A percentile compares a stretch with the other conserved stretches of the same genome.
Evolutionary conservation across 2,797 vertebrate species (phyloP).

Genomic region (Gila robusta): DNA sequence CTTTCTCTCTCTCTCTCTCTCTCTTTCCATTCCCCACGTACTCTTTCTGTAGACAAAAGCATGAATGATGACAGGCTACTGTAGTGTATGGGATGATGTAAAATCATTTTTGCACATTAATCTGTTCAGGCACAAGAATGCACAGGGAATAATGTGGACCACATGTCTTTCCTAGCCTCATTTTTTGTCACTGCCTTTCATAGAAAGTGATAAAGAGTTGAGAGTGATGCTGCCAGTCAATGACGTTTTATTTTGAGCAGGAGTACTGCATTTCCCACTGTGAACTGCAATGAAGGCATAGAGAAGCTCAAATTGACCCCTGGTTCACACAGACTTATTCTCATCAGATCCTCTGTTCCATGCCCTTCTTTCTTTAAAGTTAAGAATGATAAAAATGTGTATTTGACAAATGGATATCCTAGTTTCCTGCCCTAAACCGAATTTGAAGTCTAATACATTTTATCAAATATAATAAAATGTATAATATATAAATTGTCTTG

Average conservation of each 20-base stretch:
- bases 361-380: neutral
- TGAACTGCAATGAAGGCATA: conserved; percentile 51
- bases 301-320: conserved; percentile 51
- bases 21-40: conserved; percentile 49
- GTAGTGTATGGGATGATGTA: conserved; percentile 35
- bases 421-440: neutral
- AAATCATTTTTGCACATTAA: conserved; percentile 39
- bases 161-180: conserved; percentile 38
- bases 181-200: conserved; percentile 16
- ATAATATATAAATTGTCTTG: neutral
- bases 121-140: conserved; percentile 36
- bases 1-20: conserved; percentile 51
- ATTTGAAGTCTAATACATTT: neutral
- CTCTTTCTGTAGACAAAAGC: conserved; percentile 38
- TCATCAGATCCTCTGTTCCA: conserved; percentile 23
- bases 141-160: conserved; percentile 37
- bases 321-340: conserved; percentile 56
- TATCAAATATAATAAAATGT: neutral
- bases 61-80: conserved; percentile 51
- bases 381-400: neutral
- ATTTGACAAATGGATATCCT: neutral
- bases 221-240: conserved; percentile 18
- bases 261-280: conserved; percentile 59
- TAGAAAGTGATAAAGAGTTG: conserved; percentile 24
- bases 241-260: conserved; percentile 39